Conservation (phyloP, 1,140 invertebrate genomes). For the Drosophila murphyi region DNA sequence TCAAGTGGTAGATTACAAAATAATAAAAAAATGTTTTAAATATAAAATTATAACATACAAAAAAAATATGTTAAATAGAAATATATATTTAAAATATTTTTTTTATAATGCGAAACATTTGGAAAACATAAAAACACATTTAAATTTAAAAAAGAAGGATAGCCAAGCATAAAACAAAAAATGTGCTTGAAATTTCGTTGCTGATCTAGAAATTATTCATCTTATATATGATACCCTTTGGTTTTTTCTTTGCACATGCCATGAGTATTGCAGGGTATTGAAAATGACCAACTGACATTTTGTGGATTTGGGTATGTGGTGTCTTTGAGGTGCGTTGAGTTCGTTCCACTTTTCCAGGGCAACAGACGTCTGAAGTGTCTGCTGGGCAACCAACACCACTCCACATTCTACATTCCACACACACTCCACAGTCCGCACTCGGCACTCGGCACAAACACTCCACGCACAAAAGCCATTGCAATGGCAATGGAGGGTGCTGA, state of each 20-base stretch:
- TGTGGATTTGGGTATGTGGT: slow-evolving; percentile 27
- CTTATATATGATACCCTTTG: no score
- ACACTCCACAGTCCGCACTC: slow-evolving; percentile 1
- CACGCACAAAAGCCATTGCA: slow-evolving; percentile 6
- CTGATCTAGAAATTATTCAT: no score
- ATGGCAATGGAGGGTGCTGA: slow-evolving; percentile 52
- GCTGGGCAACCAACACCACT: slow-evolving; percentile 10
- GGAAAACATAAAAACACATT: no score
- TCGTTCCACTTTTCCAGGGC: slow-evolving; percentile 63
- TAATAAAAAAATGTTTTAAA: no score
- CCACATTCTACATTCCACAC: neutral
- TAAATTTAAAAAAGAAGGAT: no score
- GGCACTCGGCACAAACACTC: neutral
- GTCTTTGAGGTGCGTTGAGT: slow-evolving; percentile 38
- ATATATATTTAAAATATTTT: no score
- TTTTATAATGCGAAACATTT: no score
- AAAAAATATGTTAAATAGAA: no score
- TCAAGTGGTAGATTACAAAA: no score
- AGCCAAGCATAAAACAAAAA: no score
- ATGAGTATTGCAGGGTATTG: slow-evolving; percentile 4
- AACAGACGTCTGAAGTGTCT: slow-evolving; percentile 63
- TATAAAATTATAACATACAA: no score
- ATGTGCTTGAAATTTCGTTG: no score
- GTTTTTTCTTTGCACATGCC: neutral
- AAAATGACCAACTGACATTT: slow-evolving; percentile 55